Conservation (phyloP, 1,140 invertebrate species). For the Dendrolimus punctatus region DNA sequence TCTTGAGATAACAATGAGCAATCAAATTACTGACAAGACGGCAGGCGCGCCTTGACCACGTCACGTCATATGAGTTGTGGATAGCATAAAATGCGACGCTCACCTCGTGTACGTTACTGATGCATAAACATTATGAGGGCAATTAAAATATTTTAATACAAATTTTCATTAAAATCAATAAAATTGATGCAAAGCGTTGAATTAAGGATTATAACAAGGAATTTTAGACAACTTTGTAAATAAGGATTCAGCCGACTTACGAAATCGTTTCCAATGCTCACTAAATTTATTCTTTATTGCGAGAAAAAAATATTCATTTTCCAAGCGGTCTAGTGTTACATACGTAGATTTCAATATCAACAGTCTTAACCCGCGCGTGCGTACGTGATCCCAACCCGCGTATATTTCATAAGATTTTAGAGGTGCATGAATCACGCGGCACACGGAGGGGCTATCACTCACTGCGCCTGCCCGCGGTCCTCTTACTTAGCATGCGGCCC, state of each 20-base stretch:
- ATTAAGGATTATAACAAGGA: no score
- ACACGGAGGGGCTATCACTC: conserved; percentile 65
- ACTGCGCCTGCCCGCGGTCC: conserved; percentile 52
- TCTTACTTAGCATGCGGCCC: conserved; percentile 58
- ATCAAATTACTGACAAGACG: conserved; percentile 57
- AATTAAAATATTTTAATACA: no score
- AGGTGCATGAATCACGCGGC: conserved; percentile 68
- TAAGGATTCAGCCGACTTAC: no score
- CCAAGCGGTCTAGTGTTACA: conserved; percentile 38
- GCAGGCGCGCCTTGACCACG: conserved; percentile 38
- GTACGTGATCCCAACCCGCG: conserved; percentile 62
- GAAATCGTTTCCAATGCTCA: no score
- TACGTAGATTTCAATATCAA: conserved; percentile 71
- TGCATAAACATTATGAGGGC: not conserved
- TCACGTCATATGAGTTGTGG: conserved; percentile 12
- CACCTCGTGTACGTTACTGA: not conserved
- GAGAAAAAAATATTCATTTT: conserved; percentile 2
- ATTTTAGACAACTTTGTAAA: no score
- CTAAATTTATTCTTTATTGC: not conserved
- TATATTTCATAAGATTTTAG: conserved; percentile 72
- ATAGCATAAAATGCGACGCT: not conserved
- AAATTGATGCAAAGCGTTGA: no score
- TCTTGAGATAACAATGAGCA: conserved; percentile 57
- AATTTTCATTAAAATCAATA: no score
- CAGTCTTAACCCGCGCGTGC: conserved; percentile 59